A percentile compares a stretch with the other conserved stretches of the same genome.
These are phyloP conservation scores for Ciconia stormi DNA, from an alignment of 2,113 vertebrate species.

Conservation along the genomic window DNA sequence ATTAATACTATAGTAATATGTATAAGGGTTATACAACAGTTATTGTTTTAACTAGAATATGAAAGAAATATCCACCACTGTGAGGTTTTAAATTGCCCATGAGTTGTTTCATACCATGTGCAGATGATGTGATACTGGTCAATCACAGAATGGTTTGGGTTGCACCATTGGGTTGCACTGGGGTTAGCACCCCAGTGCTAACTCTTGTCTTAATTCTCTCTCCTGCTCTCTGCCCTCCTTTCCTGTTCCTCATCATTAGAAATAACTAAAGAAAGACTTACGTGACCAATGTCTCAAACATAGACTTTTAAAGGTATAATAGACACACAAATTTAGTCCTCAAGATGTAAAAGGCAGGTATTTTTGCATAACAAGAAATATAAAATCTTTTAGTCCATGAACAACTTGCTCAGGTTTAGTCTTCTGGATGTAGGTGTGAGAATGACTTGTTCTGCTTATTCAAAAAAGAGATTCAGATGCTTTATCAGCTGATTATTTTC, in stretches of 20 bases:
- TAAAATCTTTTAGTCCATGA: not conserved
- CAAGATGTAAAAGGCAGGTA: not conserved
- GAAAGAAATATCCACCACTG: not conserved
- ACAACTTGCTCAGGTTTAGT: not conserved
- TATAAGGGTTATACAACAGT: not conserved
- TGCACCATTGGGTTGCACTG: not conserved
- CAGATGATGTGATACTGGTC: not conserved
- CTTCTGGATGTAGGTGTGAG: not conserved
- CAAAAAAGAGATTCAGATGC: not conserved
- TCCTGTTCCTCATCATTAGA: not conserved
- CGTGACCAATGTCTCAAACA: not conserved
- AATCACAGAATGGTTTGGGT: not conserved
- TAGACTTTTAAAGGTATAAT: not conserved
- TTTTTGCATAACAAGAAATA: not conserved
- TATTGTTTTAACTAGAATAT: not conserved
- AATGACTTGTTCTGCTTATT: not conserved
- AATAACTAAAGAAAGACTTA: not conserved
- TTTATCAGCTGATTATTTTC: not conserved
- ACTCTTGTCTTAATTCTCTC: not conserved
- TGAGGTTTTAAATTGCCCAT: not conserved
- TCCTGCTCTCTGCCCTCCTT: not conserved
- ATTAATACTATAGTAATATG: not conserved
- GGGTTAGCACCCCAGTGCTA: not conserved
- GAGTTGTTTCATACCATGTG: not conserved
- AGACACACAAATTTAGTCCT: not conserved